Base-by-base conservation (phyloP, 2,888 invertebrate genomes). In the Temnothorax ravouxi region DNA sequence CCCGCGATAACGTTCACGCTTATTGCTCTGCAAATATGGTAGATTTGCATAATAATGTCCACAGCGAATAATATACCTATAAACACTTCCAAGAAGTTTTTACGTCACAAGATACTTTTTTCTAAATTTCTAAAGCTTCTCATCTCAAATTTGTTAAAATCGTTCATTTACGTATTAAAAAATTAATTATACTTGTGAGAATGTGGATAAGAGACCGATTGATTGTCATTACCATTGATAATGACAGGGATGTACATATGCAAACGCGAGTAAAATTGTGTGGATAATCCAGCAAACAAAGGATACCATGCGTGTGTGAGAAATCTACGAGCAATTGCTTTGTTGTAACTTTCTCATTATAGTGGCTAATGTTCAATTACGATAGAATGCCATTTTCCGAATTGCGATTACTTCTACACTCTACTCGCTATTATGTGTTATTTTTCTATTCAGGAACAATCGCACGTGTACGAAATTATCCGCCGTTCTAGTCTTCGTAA, bases 401-500 rank as follows among this genome's bases (percentile, higher is more conserved):
- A 71, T 13, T 38, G 25, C 71, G 25, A 59, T 79, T 79, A 79
- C 11, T 38, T 59, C 56, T 44, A 71, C 13, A 47, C 8, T 34
- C 15, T 13, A 41, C 18, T 25, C 34, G 13, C 47, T 21, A 71
- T 79, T 71, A 69, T 13, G 34, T 41, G 41, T 18, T 34, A 56
- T 59, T 71, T 80, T 15, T 59, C 71, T 47, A 61, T 47, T 38
- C 41, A 54, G 54, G 1, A 47, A 54, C 8, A 71, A 38, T 34
- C 8, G 34, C 59, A 47, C 56, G n/a, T 44, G n/a, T 67, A 56
- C 29, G 9, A 71, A 80, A 80, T 80, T 59, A 59, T 79, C 4
- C 21, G 21, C 11, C 25, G 9, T 59, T 80, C 25, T 34, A 69
- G 21, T 61, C 71, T 2, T 47, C 21, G 47, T 47, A 41, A 38